Evolutionary conservation across 2,113 vertebrate species (phyloP), one percentile per base, ranked within the genome.

Genomic region (Alligator mississippiensis): DNA sequence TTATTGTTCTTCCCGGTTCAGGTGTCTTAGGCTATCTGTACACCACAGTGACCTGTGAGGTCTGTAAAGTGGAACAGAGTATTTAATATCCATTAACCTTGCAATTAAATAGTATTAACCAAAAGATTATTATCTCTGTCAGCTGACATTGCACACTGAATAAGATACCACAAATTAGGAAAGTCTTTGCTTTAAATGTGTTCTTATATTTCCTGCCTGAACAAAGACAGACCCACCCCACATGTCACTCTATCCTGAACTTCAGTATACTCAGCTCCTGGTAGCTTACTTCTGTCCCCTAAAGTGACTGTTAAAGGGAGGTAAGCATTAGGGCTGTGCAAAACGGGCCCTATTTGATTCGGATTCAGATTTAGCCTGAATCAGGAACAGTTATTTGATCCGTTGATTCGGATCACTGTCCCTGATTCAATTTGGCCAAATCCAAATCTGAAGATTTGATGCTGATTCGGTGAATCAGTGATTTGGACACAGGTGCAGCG

Each of bases 151-250:
- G 64, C 11, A 84, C 79, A 55, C 57, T 87, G 64, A 9, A 84
- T 84, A 84, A 83, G 11, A 28, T 22, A 75, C 9, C n/a, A 54
- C 38, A 61, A 25, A 58, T 30, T 55, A 84, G 34, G n/a, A 87
- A 75, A 27, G 94, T 6, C 70, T 77, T 0, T 66, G 28, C 66
- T 80, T 87, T 88, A 60, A 85, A 64, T 22, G 10, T 70, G 19
- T 82, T 38, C 54, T 4, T 1, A 0, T 0, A 0, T 13, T 58
- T 78, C 14, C 13, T 30, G 6, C 15, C 21, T 47, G 70, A 74
- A 38, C 17, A 47, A 7, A 22, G 34, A 74, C 47, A 13, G 5
- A 22, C 10, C 68, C 11, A 72, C 19, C 10, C 30, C 68, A 47
- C 47, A 22, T 22, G 11, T 74, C 22, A 47, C 8, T 47, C 34